Evolutionary conservation across 2,888 invertebrate species (phyloP), one percentile per base, ranked within the genome.

Genomic region (Yponomeuta evonymella): DNA sequence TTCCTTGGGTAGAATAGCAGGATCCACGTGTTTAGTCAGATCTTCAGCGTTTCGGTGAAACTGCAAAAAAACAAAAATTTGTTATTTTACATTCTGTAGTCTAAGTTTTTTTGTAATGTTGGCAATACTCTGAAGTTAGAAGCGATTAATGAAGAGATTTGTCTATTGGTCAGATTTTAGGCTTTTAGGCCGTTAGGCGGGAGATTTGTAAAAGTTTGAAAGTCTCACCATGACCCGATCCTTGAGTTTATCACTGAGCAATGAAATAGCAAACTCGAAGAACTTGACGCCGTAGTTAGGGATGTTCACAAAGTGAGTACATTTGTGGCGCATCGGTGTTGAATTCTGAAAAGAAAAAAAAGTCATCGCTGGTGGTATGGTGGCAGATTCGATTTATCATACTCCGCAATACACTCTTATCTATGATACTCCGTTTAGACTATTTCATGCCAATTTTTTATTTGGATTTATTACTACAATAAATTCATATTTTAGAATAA

Each of bases 241-340:
- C 81, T 95, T 96, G 8, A 98, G 92, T 86, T 98, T 98, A 67
- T 97, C 97, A 77, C 95, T 97, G 15, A 98, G 93, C 75, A 97
- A 91, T 4, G 96, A 95, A 68, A 97, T 94, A 9, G 95, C 96
- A 80, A 97, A 95, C 83, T 97, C 97, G 78, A 97, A 95, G 76
- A 97, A 93, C 81, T 96, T 95, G 12, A 95, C 94, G 15, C 97
- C 96, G 79, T 95, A 96, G 68, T 95, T 93, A 1, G 97, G 97
- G 73, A 98, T 95, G 83, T 97, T 97, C 72, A 98, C 93, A 79
- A 97, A 96, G 82, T 98, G 97, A 0, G 97, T 96, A 76, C 96
- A 94, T 84, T 98, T 98, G 87, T 97, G 97, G 33, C 98, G 93
- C 96, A 98, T 97, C 2, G 98, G 98, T 29, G 97, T 96, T 1